A percentile compares a stretch with the other conserved stretches of the same genome.
phyloP scores from a whole-genome alignment of 2,888 invertebrate species.

The Omphaloscelis lunosa region DNA sequence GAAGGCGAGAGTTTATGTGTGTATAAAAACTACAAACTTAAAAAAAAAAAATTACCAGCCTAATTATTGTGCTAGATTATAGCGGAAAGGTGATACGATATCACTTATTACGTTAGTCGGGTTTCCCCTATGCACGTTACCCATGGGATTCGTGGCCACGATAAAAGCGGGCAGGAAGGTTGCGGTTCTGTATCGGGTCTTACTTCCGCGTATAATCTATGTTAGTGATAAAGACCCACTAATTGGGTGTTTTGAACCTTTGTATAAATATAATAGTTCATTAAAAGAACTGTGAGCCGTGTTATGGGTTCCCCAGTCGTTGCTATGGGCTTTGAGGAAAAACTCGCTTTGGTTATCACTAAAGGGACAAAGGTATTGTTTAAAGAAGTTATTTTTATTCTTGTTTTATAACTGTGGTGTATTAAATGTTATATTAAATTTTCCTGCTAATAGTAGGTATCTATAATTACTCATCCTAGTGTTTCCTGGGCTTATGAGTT shows the following conservation, averaged over 20 bases:
- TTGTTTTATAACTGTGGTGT: background rate
- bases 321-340: conserved; percentile 41
- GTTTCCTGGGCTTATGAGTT: background rate
- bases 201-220: conserved; percentile 61
- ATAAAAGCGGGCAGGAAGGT: conserved; percentile 64
- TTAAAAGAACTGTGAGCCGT: conserved; percentile 51
- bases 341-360: conserved; percentile 13
- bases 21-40: too few relatives aligned
- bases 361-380: conserved; percentile 3
- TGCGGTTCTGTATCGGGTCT: conserved; percentile 64
- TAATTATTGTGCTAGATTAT: conserved; percentile 24
- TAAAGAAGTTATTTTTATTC: background rate
- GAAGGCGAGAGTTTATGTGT: too few relatives aligned
- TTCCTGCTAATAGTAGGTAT: background rate
- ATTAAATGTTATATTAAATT: background rate
- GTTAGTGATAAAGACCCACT: conserved; percentile 55
- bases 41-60: background rate
- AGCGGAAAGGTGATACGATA: conserved; percentile 39
- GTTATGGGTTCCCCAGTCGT: conserved; percentile 26
- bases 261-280: conserved; percentile 46
- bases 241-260: conserved; percentile 65
- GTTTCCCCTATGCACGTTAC: conserved; percentile 52
- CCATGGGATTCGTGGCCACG: conserved; percentile 55
- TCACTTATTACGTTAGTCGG: conserved; percentile 33
- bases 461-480: background rate